These are phyloP conservation scores for Thripadectes ignobilis DNA, from an alignment of 2,797 vertebrate genomes.

Conservation along the genomic window DNA sequence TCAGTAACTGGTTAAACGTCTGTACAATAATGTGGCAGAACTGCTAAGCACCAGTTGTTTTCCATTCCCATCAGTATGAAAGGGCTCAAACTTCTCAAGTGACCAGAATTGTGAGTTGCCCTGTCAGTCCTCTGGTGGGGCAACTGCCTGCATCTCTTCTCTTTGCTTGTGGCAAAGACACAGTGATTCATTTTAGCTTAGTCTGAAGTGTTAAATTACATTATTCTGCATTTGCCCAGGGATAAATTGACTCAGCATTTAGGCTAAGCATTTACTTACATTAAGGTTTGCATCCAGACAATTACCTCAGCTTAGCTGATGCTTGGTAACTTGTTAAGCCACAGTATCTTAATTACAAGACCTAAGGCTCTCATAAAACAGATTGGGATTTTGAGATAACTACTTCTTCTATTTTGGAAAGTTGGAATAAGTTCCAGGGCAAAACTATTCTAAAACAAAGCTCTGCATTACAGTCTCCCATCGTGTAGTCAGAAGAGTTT, in stretches of 20 bases:
- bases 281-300: slow-evolving; percentile 50
- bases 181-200: slow-evolving; percentile 7
- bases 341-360: slow-evolving; percentile 47
- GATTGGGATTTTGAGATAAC: slow-evolving; percentile 43
- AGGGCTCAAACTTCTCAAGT: not conserved
- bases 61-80: not conserved
- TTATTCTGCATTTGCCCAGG: slow-evolving; percentile 32
- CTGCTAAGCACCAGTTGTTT: not conserved
- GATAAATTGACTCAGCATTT: slow-evolving; percentile 68
- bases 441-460: slow-evolving; percentile 27
- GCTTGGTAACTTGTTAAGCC: slow-evolving; percentile 46
- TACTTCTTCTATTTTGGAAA: slow-evolving; percentile 40
- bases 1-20: not conserved
- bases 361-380: slow-evolving; percentile 32
- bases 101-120: not conserved
- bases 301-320: slow-evolving; percentile 60
- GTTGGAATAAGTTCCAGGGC: slow-evolving; percentile 3
- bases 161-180: not conserved
- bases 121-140: not conserved
- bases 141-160: not conserved
- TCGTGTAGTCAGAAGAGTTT: slow-evolving; percentile 9
- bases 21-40: not conserved
- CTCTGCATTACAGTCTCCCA: not conserved
- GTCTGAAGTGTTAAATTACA: slow-evolving; percentile 46
- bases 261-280: slow-evolving; percentile 32